These are phyloP conservation scores for Eilema griseolum DNA, from an alignment of 2,888 invertebrate genomes.

Conservation along the genomic window DNA sequence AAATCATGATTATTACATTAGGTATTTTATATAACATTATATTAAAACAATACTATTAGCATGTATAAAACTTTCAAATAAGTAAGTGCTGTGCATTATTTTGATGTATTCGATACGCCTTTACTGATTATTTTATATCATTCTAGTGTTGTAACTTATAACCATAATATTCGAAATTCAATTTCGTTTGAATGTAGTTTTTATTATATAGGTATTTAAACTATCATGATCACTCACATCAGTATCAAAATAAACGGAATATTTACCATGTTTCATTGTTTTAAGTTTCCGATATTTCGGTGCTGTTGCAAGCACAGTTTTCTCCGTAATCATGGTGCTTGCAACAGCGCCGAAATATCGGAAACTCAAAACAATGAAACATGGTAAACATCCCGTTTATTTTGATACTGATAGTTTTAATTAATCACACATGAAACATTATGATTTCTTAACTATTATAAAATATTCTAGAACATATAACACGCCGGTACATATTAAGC, in stretches of 20 bases:
- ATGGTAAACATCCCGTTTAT: too few relatives aligned
- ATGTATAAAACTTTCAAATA: slow-evolving; percentile 36
- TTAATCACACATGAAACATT: background rate
- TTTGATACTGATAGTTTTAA: too few relatives aligned
- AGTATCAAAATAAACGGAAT: too few relatives aligned
- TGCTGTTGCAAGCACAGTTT: too few relatives aligned
- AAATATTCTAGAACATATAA: background rate
- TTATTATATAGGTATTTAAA: too few relatives aligned
- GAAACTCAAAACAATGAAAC: too few relatives aligned
- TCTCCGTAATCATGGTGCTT: too few relatives aligned
- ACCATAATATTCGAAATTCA: background rate
- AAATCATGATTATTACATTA: slow-evolving; percentile 17
- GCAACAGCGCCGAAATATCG: too few relatives aligned
- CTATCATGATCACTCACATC: too few relatives aligned
- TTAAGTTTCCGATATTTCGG: too few relatives aligned
- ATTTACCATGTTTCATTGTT: too few relatives aligned
- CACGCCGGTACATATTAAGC: too few relatives aligned
- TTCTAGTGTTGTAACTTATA: background rate
- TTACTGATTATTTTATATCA: slow-evolving; percentile 4
- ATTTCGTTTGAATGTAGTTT: background rate
- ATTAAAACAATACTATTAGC: slow-evolving; percentile 33
- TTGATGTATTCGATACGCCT: slow-evolving; percentile 34
- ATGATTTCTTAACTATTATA: background rate
- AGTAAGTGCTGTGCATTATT: slow-evolving; percentile 32
- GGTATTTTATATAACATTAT: slow-evolving; percentile 20